Evolutionary conservation across 2,888 invertebrate species (phyloP).

Genomic region (Campoplex nolae): DNA sequence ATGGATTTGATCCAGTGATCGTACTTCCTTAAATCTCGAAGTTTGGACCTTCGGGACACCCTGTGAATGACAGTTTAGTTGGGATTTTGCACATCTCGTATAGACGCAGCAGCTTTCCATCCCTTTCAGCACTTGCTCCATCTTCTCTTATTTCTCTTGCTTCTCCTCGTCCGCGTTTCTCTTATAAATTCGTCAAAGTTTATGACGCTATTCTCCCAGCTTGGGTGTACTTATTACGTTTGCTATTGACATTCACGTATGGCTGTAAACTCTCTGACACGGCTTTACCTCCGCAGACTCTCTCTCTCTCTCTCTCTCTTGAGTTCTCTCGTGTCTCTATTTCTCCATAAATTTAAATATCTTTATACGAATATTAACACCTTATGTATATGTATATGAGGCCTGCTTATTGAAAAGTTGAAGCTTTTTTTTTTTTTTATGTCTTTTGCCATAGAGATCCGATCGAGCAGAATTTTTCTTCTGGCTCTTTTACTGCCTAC

Average conservation of each 20-base stretch:
- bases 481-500: neutral
- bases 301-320: too few species aligned
- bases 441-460: neutral
- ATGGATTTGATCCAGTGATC: too few species aligned
- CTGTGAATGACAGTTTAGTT: neutral
- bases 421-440: neutral
- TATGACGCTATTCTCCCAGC: conserved; percentile 57
- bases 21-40: too few species aligned
- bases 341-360: conserved; percentile 11
- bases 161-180: neutral
- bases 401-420: neutral
- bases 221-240: conserved; percentile 21
- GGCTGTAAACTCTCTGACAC: conserved; percentile 47
- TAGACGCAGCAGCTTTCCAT: neutral
- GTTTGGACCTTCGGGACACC: neutral
- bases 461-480: neutral
- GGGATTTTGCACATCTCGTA: neutral
- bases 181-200: conserved; percentile 62
- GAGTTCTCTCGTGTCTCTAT: conserved; percentile 28
- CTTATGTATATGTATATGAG: neutral
- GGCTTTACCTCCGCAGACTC: conserved; percentile 18
- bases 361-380: conserved; percentile 8
- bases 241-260: conserved; percentile 17
- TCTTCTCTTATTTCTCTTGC: conserved; percentile 5
- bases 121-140: neutral